Evolutionary conservation across 1,140 invertebrate species (phyloP).

Genomic region (Ceratosolen solmsi): DNA sequence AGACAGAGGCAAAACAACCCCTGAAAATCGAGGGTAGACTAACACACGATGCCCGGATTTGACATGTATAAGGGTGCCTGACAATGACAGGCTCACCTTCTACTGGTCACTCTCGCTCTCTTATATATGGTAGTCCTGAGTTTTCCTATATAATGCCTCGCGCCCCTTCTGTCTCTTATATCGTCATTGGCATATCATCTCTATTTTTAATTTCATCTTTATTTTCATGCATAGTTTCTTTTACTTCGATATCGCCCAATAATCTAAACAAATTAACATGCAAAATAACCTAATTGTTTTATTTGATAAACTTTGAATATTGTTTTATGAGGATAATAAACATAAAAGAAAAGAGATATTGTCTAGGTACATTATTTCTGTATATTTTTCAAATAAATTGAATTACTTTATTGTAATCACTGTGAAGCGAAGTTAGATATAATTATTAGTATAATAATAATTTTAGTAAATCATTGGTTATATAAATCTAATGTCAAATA

Average conservation of each 20-base stretch:
- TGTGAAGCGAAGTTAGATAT: too few species aligned
- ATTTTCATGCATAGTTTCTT: not conserved
- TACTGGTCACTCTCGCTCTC: slow-evolving; percentile 36
- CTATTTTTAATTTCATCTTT: not conserved
- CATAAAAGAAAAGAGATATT: too few species aligned
- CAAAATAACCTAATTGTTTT: not conserved
- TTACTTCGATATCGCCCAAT: not conserved
- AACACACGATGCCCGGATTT: slow-evolving; percentile 13
- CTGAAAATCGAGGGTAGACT: slow-evolving; percentile 9
- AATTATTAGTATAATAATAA: too few species aligned
- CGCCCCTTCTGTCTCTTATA: not conserved
- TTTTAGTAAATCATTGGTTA: too few species aligned
- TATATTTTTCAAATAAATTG: too few species aligned
- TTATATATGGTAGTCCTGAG: not conserved
- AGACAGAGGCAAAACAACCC: not conserved
- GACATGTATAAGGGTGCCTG: slow-evolving; percentile 39
- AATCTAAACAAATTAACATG: not conserved
- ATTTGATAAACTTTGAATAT: too few species aligned
- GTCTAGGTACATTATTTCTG: too few species aligned
- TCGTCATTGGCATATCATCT: not conserved
- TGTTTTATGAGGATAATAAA: too few species aligned
- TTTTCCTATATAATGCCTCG: not conserved
- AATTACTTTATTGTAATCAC: too few species aligned
- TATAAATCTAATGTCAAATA: too few species aligned
- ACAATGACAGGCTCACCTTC: slow-evolving; percentile 34